Percentiles rank a stretch among this genome's conserved stretches.
Evolutionary conservation across 2,888 invertebrate genomes (phyloP).

Genomic region (Agonopterix arenella): DNA sequence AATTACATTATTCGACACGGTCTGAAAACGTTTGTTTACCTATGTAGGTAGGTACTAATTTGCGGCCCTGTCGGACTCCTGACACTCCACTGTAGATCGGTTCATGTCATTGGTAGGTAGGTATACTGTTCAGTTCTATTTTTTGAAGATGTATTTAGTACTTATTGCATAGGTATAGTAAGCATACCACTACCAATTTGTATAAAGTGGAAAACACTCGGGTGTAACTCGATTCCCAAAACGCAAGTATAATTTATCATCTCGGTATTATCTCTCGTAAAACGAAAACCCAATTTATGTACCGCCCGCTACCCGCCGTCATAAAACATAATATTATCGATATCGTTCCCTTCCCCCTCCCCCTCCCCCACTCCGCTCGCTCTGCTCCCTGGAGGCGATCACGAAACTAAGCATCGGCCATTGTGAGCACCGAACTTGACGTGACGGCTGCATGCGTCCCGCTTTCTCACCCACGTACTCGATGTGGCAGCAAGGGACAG

Average conservation of each 20-base stretch:
- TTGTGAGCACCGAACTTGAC: conserved; percentile 66
- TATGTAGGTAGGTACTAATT: too few relatives aligned
- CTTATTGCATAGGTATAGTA: too few relatives aligned
- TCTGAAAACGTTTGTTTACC: too few relatives aligned
- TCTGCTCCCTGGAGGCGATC: conserved; percentile 54
- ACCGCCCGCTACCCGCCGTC: conserved; percentile 53
- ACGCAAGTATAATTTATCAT: conserved; percentile 59
- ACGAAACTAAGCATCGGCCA: conserved; percentile 72
- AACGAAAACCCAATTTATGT: conserved; percentile 70
- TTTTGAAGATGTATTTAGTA: too few relatives aligned
- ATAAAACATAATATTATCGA: conserved; percentile 74
- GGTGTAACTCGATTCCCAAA: conserved; percentile 46
- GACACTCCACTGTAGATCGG: too few relatives aligned
- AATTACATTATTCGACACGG: too few relatives aligned
- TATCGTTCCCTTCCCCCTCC: conserved; percentile 55
- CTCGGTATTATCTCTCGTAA: conserved; percentile 61
- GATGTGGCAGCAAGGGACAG: neutral
- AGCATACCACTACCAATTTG: too few relatives aligned
- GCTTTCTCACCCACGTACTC: conserved; percentile 42
- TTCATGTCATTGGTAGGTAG: too few relatives aligned
- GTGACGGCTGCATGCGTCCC: conserved; percentile 49
- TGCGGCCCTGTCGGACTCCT: too few relatives aligned
- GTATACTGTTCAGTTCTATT: too few relatives aligned
- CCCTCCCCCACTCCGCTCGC: conserved; percentile 28
- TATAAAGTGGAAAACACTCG: too few relatives aligned